Conservation (phyloP, 1,140 invertebrate genomes). For the Drosophila pachea region DNA sequence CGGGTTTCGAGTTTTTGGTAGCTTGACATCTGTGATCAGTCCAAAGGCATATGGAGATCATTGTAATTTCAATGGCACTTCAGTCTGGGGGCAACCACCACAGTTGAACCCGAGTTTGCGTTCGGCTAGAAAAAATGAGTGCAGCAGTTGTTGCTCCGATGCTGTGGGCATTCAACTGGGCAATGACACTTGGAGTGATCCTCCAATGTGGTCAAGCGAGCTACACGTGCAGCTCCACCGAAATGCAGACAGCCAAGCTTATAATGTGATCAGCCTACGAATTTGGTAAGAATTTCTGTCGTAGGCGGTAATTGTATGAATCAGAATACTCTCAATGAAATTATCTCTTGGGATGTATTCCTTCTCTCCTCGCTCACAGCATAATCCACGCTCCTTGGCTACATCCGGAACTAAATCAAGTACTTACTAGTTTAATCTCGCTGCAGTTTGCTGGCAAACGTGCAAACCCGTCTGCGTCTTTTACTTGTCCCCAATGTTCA, state of each 20-base stretch:
- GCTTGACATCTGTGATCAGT: slow-evolving; percentile 60
- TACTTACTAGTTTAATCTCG: no score
- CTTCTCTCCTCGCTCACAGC: no score
- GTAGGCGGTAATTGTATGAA: slow-evolving; percentile 33
- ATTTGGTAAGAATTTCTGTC: background rate
- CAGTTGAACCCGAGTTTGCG: slow-evolving; percentile 20
- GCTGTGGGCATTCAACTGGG: slow-evolving; percentile 48
- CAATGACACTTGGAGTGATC: slow-evolving; percentile 68
- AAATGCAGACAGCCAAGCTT: background rate
- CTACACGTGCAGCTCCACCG: slow-evolving; percentile 38
- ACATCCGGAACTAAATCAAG: no score
- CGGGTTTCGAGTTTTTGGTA: slow-evolving; percentile 45
- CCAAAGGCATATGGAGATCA: slow-evolving; percentile 72
- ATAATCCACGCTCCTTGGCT: no score
- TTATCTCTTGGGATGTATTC: no score
- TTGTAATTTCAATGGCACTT: slow-evolving; percentile 76
- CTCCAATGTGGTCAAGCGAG: slow-evolving; percentile 31
- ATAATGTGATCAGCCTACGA: slow-evolving; percentile 4
- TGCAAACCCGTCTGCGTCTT: no score
- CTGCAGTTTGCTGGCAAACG: no score
- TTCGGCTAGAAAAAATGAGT: slow-evolving; percentile 64
- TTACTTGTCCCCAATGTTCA: no score
- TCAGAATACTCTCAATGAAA: background rate
- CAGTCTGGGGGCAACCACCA: slow-evolving; percentile 49
- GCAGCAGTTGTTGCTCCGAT: slow-evolving; percentile 39